Percentiles rank a stretch among this genome's conserved stretches.
These are phyloP conservation scores for Drosophila insularis DNA, from an alignment of 1,140 invertebrate genomes.

Conservation along the genomic window DNA sequence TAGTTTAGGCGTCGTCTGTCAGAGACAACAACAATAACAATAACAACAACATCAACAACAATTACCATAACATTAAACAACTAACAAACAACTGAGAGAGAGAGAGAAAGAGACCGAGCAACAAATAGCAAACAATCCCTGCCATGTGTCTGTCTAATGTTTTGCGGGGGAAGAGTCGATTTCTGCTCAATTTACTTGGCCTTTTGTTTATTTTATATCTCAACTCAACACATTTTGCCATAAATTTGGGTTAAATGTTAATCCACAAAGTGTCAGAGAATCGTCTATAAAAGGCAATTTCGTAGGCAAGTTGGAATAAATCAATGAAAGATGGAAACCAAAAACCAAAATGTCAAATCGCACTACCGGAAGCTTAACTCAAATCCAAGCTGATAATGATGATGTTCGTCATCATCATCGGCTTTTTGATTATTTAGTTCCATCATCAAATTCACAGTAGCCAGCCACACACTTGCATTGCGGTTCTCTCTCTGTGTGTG, in stretches of 20 bases:
- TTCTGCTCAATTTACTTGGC: constrained; percentile 51
- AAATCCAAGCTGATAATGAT: constrained; percentile 6
- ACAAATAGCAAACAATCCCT: background rate
- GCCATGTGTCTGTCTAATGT: constrained; percentile 3
- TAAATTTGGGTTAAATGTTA: constrained; percentile 52
- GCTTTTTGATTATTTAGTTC: constrained; percentile 30
- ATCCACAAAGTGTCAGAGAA: constrained; percentile 34
- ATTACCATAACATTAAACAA: constrained; percentile 4
- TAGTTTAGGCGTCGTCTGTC: constrained; percentile 9
- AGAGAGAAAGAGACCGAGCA: too few species aligned
- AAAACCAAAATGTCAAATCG: constrained; percentile 34
- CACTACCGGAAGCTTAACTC: constrained; percentile 73
- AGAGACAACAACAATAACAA: background rate
- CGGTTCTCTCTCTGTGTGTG: constrained; percentile 44
- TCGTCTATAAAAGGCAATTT: background rate
- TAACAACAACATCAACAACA: constrained; percentile 6
- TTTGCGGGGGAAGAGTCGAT: constrained; percentile 32
- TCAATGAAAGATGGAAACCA: constrained; percentile 25
- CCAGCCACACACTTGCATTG: constrained; percentile 47
- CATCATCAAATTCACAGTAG: constrained; percentile 49
- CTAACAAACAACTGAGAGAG: background rate
- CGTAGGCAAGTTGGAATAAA: constrained; percentile 1
- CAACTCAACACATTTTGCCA: constrained; percentile 46
- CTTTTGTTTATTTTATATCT: constrained; percentile 17
- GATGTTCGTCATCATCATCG: constrained; percentile 19